Conservation (phyloP, 1,140 invertebrate genomes). For the Tachypleus tridentatus region DNA sequence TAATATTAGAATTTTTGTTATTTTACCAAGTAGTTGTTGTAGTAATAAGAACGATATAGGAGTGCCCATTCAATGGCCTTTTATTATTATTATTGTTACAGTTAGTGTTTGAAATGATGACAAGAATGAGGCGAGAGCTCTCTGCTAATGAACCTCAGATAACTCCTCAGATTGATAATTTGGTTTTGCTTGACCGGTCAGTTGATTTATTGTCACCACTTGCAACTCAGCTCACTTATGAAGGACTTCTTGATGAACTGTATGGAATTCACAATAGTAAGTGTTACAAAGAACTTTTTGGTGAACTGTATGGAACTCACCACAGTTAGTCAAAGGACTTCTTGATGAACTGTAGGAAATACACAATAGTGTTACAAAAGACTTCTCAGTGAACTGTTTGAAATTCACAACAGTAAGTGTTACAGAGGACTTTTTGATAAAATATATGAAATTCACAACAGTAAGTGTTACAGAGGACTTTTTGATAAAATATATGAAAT, state of each 20-base stretch:
- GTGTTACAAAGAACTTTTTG: constrained; percentile 20
- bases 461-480: constrained; percentile 35
- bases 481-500: constrained; percentile 58
- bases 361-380: constrained; percentile 60
- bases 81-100: constrained; percentile 22
- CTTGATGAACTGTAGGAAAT: constrained; percentile 49
- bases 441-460: constrained; percentile 59
- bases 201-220: constrained; percentile 86
- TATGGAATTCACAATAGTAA: constrained; percentile 59
- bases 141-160: constrained; percentile 34
- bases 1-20: too few relatives aligned
- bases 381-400: constrained; percentile 65
- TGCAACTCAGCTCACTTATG: constrained; percentile 91
- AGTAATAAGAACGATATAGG: background rate
- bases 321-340: constrained; percentile 41
- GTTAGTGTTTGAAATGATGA: constrained; percentile 76
- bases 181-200: constrained; percentile 74
- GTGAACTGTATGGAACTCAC: constrained; percentile 61
- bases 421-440: constrained; percentile 96
- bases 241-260: constrained; percentile 89
- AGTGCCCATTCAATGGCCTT: background rate
- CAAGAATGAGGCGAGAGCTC: constrained; percentile 58
- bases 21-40: too few relatives aligned
- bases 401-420: too few relatives aligned
- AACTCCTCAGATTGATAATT: constrained; percentile 62